These are phyloP conservation scores for Eublepharis macularius DNA, from an alignment of 2,113 vertebrate species.

Conservation along the genomic window DNA sequence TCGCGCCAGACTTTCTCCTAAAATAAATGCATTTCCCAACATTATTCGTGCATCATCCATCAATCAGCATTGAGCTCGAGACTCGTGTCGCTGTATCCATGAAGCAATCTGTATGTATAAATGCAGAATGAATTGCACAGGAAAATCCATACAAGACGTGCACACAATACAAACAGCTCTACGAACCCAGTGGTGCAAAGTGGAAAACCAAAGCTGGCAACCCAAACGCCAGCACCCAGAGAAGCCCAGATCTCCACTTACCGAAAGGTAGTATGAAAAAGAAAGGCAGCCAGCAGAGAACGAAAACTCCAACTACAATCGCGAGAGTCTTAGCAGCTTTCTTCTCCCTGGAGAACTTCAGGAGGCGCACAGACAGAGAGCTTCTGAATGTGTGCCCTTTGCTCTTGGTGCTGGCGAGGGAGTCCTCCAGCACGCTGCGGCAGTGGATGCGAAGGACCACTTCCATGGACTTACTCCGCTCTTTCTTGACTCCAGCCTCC, in stretches of 20 bases:
- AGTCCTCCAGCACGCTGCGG: constrained; percentile 79
- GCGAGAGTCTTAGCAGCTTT: constrained; percentile 97
- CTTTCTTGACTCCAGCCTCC: constrained; percentile 94
- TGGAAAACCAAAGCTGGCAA: too few species aligned
- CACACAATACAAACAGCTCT: too few species aligned
- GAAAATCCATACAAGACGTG: too few species aligned
- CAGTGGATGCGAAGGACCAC: constrained; percentile 95
- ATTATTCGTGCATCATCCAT: too few species aligned
- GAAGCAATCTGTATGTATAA: too few species aligned
- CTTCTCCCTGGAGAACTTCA: constrained; percentile 98
- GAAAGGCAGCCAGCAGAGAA: constrained; percentile 97
- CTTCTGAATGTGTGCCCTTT: constrained; percentile 89
- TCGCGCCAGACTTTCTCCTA: too few species aligned
- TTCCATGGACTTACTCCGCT: constrained; percentile 90
- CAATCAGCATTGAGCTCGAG: too few species aligned
- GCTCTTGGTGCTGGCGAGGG: constrained; percentile 76
- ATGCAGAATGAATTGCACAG: too few species aligned
- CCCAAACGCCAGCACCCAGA: not conserved
- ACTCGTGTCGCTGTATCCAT: too few species aligned
- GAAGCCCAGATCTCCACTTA: constrained; percentile 72
- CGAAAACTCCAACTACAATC: constrained; percentile 97
- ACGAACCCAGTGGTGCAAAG: too few species aligned
- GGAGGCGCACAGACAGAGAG: constrained; percentile 91
- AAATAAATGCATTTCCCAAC: too few species aligned
- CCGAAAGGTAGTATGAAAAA: constrained; percentile 96